Evolutionary conservation across 2,888 invertebrate genomes (phyloP), one percentile per base, ranked within the genome.

Genomic region (Lasiommata megera): DNA sequence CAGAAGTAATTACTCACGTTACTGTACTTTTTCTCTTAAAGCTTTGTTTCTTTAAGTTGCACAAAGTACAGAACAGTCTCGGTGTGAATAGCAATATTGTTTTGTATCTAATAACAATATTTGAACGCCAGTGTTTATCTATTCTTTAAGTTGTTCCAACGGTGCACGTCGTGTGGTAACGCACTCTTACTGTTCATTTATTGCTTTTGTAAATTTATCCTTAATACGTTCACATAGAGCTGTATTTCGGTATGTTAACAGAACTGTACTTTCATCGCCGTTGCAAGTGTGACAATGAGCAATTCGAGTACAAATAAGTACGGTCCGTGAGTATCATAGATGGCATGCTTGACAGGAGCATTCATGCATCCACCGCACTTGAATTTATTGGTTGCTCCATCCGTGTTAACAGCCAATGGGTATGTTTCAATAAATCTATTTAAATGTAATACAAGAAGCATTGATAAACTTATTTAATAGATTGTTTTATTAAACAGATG

Each of bases 261-360:
- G 9, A 56, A n/a, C 14, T 6, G 38, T 16, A 41, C 41, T 43
- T 50, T 50, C 36, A 36, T 41, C 16, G 34, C 54, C 54, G 48
- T 52, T 56, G 51, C 46, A 58, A 55, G 58, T 60, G 62, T 63
- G 60, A 61, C 57, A 57, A 65, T 65, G 63, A 63, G 61, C 58
- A 61, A 63, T 61, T 50, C 46, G 51, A 54, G 47, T 51, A 61
- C 58, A 52, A 60, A 57, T 53, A 60, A 36, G 60, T 61, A 61
- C 51, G 54, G 55, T 57, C 59, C 59, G 63, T 59, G 57, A 57
- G 60, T 63, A 57, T 59, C 59, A 56, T 58, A 56, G 51, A 60
- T 55, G 47, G 54, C 56, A 41, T 56, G 46, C 60, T 58, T 56
- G 59, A 58, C 56, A 59, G 44, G 54, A 61, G 54, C 57, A 56